Percentiles rank a stretch among this genome's conserved stretches.
These are phyloP conservation scores for Typhlomys cinereus DNA, from an alignment of 2,113 vertebrate species.

Conservation along the genomic window DNA sequence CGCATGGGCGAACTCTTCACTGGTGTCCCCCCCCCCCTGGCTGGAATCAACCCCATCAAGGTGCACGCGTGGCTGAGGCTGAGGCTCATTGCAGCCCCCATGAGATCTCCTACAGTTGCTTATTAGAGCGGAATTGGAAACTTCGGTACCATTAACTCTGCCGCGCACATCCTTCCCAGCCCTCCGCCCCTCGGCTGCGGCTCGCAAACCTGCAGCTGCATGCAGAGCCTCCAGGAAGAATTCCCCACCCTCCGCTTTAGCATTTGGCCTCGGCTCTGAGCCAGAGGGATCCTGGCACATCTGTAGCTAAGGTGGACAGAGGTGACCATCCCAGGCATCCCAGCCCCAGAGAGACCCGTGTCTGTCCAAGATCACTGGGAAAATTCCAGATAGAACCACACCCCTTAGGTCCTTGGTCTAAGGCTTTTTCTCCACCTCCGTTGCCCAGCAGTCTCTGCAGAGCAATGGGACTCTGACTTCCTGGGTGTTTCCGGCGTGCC, in stretches of 20 bases:
- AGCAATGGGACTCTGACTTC: accelerated
- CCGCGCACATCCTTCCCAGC: background rate
- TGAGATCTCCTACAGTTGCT: background rate
- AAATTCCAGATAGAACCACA: background rate
- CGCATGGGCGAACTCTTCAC: too few relatives aligned
- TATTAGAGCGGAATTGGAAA: slow-evolving; percentile 44
- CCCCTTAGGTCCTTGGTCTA: background rate
- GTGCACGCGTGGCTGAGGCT: background rate
- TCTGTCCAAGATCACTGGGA: accelerated
- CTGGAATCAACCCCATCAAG: background rate
- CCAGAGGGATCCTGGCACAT: background rate
- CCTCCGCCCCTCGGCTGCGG: background rate
- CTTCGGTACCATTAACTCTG: background rate
- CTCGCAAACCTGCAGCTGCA: background rate
- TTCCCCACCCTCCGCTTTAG: background rate
- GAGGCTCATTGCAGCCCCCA: background rate
- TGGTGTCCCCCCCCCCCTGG: too few relatives aligned
- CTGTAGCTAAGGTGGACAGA: accelerated
- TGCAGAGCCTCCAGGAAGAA: background rate
- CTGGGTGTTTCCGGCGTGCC: accelerated
- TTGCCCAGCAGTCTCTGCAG: background rate
- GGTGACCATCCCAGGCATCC: accelerated
- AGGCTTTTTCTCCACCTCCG: background rate
- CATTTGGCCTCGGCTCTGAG: background rate
- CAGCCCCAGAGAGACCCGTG: background rate